Base-by-base conservation (phyloP, 1,140 invertebrate species). In the Augochlora pura region DNA sequence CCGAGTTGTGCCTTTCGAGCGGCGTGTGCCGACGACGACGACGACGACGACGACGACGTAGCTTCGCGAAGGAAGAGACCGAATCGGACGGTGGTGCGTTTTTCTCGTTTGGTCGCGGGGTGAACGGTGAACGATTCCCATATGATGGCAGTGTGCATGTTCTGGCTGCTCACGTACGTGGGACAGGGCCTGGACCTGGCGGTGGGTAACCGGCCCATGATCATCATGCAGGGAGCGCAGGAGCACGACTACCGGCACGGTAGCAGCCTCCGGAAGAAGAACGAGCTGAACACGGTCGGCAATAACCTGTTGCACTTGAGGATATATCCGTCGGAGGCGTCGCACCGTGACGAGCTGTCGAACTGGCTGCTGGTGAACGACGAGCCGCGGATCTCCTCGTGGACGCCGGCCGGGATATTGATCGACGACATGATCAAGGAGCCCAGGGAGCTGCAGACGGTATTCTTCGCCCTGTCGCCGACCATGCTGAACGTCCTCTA, bases 111-210 rank as follows among this genome's bases (percentile, higher is more conserved):
- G 18, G 49, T 54, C 18, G 46, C 46, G 46, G 3, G 46, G 12
- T 16, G 46, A 32, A 32, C 32, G 32, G 32, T 32, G 14, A 18
- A 21, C 16, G 49, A 3, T 21, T 8, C 54, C 54, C 79, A 81
- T 86, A 90, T 86, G 80, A 91, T 91, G 90, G 86, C 89, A 77
- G 87, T 87, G 69, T 86, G 86, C 83, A 86, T 88, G 77, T 83
- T 91, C 75, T 90, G 88, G 88, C 80, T 91, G 49, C 84, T 90
- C 67, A 89, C 87, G 62, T 91, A 88, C 84, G 89, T 89, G 72
- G 89, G 90, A 83, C 75, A 90, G 27, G 89, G 88, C n/a, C 82
- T 90, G 60, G 88, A 89, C 39, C 69, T 90, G n/a, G 85, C 85
- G 42, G 77, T 91, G 62, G 89, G 82, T 27, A 88, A 89, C 83